Evolutionary conservation across 2,113 vertebrate species (phyloP), one percentile per base, ranked within the genome.

Genomic region (Phasianus colchicus): DNA sequence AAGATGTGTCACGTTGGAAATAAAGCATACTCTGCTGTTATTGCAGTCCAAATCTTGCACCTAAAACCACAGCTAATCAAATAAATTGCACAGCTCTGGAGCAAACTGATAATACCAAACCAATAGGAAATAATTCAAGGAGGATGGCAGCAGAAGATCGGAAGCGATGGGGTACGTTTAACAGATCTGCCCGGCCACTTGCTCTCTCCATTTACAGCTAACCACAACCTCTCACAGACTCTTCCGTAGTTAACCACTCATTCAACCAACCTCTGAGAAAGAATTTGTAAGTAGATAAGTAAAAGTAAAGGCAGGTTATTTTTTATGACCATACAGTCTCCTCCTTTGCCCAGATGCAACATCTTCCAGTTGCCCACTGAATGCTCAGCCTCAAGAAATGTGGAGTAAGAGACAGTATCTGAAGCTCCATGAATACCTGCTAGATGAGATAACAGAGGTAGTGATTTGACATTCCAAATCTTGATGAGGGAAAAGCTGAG

Each of bases 181-280:
- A 79, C 36, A 58, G 50, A 40, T 10, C 30, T 73, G 54, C 72
- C 93, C 36, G 64, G 45, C 42, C 42, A 66, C 19, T 29, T 18
- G 75, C 22, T 83, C 76, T 88, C 83, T 34, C 85, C 75, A 85
- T 32, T 87, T 80, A 80, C 2, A 91, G 76, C 69, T 48, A 48
- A 80, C 54, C 24, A 48, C 0, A 10, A 85, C n/a, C 61, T 83
- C 50, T n/a, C 4, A 54, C 36, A 69, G 67, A 24, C 50, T 55
- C 32, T n/a, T 48, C 48, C 48, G 40, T 58, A 95, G 82, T n/a
- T 64, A 76, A 69, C 58, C 38, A 30, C 42, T 45, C 69, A 42
- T 10, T 50, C 43, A 25, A 52, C 22, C 54, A 86, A n/a, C 20
- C 1, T 6, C 48, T 12, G 36, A 83, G 38, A 24, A 65, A 65